Percentiles rank a stretch among this genome's conserved stretches.
Conservation (phyloP, 2,797 vertebrate genomes). For the Sus cebifrons region DNA sequence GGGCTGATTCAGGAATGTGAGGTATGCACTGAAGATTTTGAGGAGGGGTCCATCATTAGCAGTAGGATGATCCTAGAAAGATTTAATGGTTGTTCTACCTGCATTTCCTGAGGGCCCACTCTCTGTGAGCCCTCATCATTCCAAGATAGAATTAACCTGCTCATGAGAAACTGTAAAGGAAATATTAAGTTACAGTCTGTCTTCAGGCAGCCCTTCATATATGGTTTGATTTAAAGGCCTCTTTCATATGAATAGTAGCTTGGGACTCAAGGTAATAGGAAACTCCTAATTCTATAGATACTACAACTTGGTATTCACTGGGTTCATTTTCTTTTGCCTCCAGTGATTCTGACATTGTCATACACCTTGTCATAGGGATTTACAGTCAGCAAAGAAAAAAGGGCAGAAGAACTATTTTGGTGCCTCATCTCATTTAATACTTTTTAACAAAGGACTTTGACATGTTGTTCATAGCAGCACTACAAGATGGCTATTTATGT, state of each 20-base stretch:
- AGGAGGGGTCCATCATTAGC: not conserved
- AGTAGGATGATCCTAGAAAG: not conserved
- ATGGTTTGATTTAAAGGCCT: not conserved
- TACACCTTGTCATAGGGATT: not conserved
- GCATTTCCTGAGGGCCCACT: not conserved
- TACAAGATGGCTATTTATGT: conserved; percentile 12
- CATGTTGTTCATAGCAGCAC: not conserved
- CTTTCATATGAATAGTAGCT: conserved; percentile 12
- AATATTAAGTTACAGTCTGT: conserved; percentile 25
- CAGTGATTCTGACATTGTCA: not conserved
- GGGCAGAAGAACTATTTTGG: not conserved
- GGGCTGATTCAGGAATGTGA: not conserved
- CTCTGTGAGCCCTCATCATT: not conserved
- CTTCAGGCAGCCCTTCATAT: not conserved
- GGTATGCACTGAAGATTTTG: not conserved
- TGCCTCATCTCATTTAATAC: not conserved
- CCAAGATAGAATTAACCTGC: not conserved
- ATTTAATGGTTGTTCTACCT: not conserved
- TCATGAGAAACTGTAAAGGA: conserved; percentile 19
- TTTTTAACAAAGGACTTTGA: not conserved
- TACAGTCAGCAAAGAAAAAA: conserved; percentile 26
- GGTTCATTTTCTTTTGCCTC: conserved; percentile 6
- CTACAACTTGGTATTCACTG: not conserved
- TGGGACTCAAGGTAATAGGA: not conserved
- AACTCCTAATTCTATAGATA: not conserved